These are phyloP conservation scores for Luffia ferchaultella DNA, from an alignment of 2,888 invertebrate species.

Conservation along the genomic window DNA sequence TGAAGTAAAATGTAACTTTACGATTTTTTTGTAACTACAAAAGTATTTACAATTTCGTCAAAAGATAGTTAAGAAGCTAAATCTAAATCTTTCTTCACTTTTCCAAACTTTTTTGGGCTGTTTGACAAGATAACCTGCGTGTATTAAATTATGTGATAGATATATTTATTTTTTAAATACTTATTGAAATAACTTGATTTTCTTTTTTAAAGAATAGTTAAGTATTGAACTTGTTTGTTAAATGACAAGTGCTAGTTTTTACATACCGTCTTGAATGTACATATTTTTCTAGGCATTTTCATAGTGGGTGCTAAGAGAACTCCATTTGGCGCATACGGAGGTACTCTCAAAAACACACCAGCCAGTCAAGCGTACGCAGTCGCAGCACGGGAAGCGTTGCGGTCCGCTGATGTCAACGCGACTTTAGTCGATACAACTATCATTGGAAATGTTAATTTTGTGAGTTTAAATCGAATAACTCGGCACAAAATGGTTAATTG, in stretches of 20 bases:
- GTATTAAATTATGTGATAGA: not conserved
- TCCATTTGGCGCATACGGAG: conserved; percentile 50
- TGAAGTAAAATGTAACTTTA: no score
- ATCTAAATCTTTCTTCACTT: no score
- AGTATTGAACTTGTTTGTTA: no score
- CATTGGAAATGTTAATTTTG: conserved; percentile 47
- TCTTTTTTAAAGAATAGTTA: not conserved
- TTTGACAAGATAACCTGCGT: no score
- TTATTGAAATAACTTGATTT: not conserved
- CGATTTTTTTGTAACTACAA: no score
- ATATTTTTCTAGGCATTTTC: conserved; percentile 44
- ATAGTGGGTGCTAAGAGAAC: conserved; percentile 50
- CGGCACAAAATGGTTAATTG: no score
- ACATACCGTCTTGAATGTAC: no score
- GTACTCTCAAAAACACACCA: conserved; percentile 36
- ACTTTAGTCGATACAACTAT: conserved; percentile 35
- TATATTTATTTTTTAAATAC: not conserved
- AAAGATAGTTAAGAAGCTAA: no score
- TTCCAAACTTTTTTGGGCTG: no score
- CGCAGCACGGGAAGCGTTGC: conserved; percentile 42
- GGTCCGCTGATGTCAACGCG: conserved; percentile 33
- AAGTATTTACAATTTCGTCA: no score
- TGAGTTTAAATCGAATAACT: no score
- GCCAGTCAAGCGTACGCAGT: conserved; percentile 43
- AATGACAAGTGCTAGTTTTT: no score